Base-by-base conservation (phyloP, 1,140 invertebrate species). In the Drosophila mauritiana region DNA sequence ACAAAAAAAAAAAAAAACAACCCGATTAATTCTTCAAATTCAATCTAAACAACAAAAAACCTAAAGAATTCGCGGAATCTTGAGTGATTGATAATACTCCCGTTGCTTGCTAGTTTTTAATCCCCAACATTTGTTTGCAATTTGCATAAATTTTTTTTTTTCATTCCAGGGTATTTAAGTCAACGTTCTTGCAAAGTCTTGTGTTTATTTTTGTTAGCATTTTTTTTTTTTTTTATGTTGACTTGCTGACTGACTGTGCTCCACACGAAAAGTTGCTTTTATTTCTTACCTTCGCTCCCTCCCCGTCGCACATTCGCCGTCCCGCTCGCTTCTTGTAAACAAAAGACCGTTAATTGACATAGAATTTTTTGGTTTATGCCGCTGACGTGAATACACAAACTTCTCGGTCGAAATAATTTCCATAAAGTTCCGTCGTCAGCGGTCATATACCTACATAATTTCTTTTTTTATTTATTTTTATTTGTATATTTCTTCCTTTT, bases 301-400 rank as follows among this genome's bases (percentile, higher is more conserved):
- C 27, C n/a, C 20, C n/a, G 25, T 25, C 15, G 15, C 48, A 51
- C 27, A 51, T 34, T 13, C 20, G 58, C 5, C n/a, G 25, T 34
- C 68, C 37, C 39, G 42, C 31, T 56, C 37, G 25, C 15, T 61
- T 39, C 65, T 83, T 72, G 83, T 73, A 88, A 86, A 86, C 79
- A 88, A 89, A 86, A 86, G 83, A 88, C 83, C 83, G 83, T 86
- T 86, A 86, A 86, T 88, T 86, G 83, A 86, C 83, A 86, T 86
- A 86, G 83, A 86, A 86, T 88, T 88, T 86, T 69, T 65, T 52
- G 83, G 85, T 86, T 76, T 81, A 48, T 59, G 49, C 42, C 56
- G 58, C 42, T 59, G 48, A 64, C 72, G 51, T 39, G 37, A 37
- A 49, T 69, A 49, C 48, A 37, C 62, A 61, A 64, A 64, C 31